A percentile compares a stretch with the other conserved stretches of the same genome.
Evolutionary conservation across 2,888 invertebrate species (phyloP).

Genomic region (Melanchra persicariae): DNA sequence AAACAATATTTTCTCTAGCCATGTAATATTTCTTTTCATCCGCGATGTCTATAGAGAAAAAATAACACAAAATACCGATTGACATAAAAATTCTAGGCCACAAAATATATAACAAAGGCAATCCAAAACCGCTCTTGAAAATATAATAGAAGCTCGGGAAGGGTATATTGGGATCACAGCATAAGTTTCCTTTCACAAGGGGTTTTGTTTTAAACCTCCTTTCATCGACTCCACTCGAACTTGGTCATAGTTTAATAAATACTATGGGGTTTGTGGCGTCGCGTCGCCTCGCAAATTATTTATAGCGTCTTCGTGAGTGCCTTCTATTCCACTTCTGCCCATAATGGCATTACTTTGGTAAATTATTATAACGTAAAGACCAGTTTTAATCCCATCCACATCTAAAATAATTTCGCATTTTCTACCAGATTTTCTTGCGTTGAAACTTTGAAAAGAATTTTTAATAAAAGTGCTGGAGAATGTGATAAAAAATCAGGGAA

Average conservation of each 20-base stretch:
- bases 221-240: slow-evolving; percentile 67
- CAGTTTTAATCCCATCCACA: slow-evolving; percentile 40
- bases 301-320: slow-evolving; percentile 63
- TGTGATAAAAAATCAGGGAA: slow-evolving; percentile 18
- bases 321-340: slow-evolving; percentile 50
- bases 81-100: slow-evolving; percentile 46
- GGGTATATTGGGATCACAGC: slow-evolving; percentile 72
- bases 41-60: neutral
- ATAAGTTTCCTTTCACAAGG: slow-evolving; percentile 74
- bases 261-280: slow-evolving; percentile 66
- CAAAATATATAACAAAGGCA: slow-evolving; percentile 46
- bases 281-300: slow-evolving; percentile 70
- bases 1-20: neutral
- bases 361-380: slow-evolving; percentile 42
- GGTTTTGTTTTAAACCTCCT: slow-evolving; percentile 75
- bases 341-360: slow-evolving; percentile 55
- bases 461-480: slow-evolving; percentile 29
- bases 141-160: slow-evolving; percentile 68
- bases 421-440: slow-evolving; percentile 19
- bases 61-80: slow-evolving; percentile 34
- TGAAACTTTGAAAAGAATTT: slow-evolving; percentile 32
- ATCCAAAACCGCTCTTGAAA: slow-evolving; percentile 61
- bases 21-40: neutral
- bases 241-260: slow-evolving; percentile 74
- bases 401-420: slow-evolving; percentile 53